These are phyloP conservation scores for Cephus pygmeus DNA, from an alignment of 2,888 invertebrate genomes.

Conservation along the genomic window DNA sequence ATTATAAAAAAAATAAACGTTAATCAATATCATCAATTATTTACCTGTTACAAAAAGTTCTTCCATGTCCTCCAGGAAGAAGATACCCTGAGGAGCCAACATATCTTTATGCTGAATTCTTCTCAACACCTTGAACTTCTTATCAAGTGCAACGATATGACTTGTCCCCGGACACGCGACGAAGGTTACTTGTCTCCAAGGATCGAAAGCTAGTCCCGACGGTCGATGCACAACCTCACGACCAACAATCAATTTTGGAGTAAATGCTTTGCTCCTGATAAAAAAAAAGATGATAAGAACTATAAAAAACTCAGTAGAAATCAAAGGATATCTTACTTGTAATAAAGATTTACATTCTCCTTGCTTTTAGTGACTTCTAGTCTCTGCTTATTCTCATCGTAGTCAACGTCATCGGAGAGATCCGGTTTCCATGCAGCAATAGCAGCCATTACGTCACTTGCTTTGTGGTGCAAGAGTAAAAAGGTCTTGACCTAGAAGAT, in stretches of 20 bases:
- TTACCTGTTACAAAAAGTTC: slow-evolving; percentile 74
- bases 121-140: slow-evolving; percentile 68
- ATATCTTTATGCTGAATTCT: slow-evolving; percentile 70
- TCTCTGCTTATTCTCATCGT: slow-evolving; percentile 14
- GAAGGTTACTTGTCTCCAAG: slow-evolving; percentile 72
- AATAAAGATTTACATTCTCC: slow-evolving; percentile 10
- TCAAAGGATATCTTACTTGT: neutral
- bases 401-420: slow-evolving; percentile 20
- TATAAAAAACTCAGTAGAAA: neutral
- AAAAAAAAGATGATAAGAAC: neutral
- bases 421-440: slow-evolving; percentile 36
- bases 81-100: slow-evolving; percentile 73
- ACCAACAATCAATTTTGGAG: slow-evolving; percentile 70
- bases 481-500: slow-evolving; percentile 69
- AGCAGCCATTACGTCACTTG: slow-evolving; percentile 68
- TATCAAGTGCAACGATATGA: slow-evolving; percentile 68
- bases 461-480: slow-evolving; percentile 71
- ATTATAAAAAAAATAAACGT: neutral
- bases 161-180: slow-evolving; percentile 78
- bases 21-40: slow-evolving; percentile 2
- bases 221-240: slow-evolving; percentile 72
- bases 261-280: slow-evolving; percentile 68
- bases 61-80: slow-evolving; percentile 70
- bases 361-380: slow-evolving; percentile 7
- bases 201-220: slow-evolving; percentile 75